Conservation (phyloP, 2,888 invertebrate species). For the Harpalus rufipes region DNA sequence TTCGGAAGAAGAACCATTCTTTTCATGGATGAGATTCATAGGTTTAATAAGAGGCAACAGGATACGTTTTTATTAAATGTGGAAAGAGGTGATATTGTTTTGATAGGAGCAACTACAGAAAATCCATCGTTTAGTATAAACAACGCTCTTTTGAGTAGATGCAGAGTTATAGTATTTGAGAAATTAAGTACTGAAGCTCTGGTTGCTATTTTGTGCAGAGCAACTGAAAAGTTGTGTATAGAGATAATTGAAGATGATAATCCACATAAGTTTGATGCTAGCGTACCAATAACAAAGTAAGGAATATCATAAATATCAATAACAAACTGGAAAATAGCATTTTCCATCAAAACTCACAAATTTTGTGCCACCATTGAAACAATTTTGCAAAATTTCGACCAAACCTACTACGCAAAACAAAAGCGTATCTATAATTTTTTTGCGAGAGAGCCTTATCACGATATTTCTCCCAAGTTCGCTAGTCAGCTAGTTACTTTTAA, state of each 20-base stretch:
- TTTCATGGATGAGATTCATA: constrained; percentile 93
- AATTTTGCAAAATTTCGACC: too few species aligned
- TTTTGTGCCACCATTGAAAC: too few species aligned
- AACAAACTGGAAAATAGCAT: too few species aligned
- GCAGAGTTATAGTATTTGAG: constrained; percentile 86
- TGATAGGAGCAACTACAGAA: constrained; percentile 92
- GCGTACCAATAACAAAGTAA: constrained; percentile 65
- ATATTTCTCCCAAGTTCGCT: too few species aligned
- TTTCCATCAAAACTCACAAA: too few species aligned
- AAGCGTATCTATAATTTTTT: too few species aligned
- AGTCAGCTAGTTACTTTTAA: too few species aligned
- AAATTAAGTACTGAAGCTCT: constrained; percentile 83
- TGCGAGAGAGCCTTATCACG: too few species aligned
- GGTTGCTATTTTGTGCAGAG: constrained; percentile 81
- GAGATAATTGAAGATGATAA: constrained; percentile 70
- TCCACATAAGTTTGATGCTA: constrained; percentile 54
- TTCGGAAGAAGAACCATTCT: constrained; percentile 85
- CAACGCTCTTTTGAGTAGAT: constrained; percentile 88
- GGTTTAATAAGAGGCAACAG: constrained; percentile 91
- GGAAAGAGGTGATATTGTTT: constrained; percentile 87
- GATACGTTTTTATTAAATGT: constrained; percentile 89
- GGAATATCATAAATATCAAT: not conserved
- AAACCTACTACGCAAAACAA: too few species aligned
- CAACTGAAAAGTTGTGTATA: constrained; percentile 77
- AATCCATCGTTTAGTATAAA: constrained; percentile 93